Evolutionary conservation across 2,888 invertebrate species (phyloP).

Genomic region (Saturnia pavonia): DNA sequence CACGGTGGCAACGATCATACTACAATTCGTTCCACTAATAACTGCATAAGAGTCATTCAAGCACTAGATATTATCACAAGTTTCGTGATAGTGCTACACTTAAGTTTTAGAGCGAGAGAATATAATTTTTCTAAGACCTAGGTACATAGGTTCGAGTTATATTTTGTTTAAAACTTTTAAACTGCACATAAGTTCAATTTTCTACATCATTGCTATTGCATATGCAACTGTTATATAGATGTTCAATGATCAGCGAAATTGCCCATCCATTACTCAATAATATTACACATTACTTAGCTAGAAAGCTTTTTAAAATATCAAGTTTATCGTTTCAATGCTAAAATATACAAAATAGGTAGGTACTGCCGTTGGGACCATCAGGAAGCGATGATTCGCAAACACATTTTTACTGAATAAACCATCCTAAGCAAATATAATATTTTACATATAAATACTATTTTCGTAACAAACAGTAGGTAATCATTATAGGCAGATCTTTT

Average conservation of each 20-base stretch:
- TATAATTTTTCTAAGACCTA: too few relatives aligned
- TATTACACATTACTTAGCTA: constrained; percentile 71
- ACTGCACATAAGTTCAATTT: constrained; percentile 10
- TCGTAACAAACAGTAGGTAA: constrained; percentile 41
- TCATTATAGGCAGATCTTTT: constrained; percentile 14
- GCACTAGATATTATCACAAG: too few relatives aligned
- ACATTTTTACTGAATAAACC: constrained; percentile 32
- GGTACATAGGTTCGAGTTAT: not conserved
- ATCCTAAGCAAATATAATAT: constrained; percentile 38
- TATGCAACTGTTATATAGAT: constrained; percentile 30
- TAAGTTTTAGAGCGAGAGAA: too few relatives aligned
- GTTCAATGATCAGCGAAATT: constrained; percentile 37
- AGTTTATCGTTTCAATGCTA: constrained; percentile 50
- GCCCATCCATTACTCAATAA: constrained; percentile 56
- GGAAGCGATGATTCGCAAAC: constrained; percentile 24
- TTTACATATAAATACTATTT: constrained; percentile 53
- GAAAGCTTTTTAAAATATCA: constrained; percentile 64
- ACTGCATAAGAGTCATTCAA: too few relatives aligned
- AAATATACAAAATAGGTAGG: constrained; percentile 24
- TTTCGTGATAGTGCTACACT: too few relatives aligned
- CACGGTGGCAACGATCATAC: too few relatives aligned
- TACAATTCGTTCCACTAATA: too few relatives aligned
- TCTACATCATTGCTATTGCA: constrained; percentile 3
- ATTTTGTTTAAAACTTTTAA: too few relatives aligned
- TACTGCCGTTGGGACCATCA: constrained; percentile 41